These are phyloP conservation scores for Ctenoplectra terminalis DNA, from an alignment of 1,140 invertebrate genomes.

Conservation along the genomic window DNA sequence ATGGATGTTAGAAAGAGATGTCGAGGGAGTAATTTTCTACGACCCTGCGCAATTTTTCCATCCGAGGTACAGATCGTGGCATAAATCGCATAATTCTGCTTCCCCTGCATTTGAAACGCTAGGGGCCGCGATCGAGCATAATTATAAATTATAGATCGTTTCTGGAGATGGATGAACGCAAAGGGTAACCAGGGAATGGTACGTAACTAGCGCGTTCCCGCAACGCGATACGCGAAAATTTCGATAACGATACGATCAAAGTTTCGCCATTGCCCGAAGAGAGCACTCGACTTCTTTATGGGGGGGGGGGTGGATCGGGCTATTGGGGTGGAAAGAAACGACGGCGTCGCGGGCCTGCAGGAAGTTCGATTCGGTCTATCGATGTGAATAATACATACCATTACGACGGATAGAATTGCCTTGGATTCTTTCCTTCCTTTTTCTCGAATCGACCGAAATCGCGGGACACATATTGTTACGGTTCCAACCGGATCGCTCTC, in stretches of 20 bases:
- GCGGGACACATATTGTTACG: constrained; percentile 42
- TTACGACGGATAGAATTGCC: constrained; percentile 53
- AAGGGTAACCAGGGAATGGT: neutral
- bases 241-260: constrained; percentile 53
- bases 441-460: constrained; percentile 5
- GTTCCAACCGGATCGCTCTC: constrained; percentile 4
- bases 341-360: constrained; percentile 31
- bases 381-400: constrained; percentile 65
- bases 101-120: neutral
- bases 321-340: constrained; percentile 35
- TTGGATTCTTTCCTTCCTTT: neutral
- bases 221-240: constrained; percentile 39
- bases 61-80: neutral
- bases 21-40: neutral
- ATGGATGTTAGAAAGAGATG: neutral
- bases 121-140: neutral
- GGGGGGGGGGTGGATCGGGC: constrained; percentile 4
- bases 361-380: constrained; percentile 58
- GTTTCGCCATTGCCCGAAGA: constrained; percentile 41
- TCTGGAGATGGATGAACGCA: neutral
- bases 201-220: neutral
- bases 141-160: constrained; percentile 14
- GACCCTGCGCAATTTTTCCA: neutral
- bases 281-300: constrained; percentile 47
- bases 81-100: neutral